Conservation (phyloP, 2,888 invertebrate species). For the Aporophyla nigra region DNA sequence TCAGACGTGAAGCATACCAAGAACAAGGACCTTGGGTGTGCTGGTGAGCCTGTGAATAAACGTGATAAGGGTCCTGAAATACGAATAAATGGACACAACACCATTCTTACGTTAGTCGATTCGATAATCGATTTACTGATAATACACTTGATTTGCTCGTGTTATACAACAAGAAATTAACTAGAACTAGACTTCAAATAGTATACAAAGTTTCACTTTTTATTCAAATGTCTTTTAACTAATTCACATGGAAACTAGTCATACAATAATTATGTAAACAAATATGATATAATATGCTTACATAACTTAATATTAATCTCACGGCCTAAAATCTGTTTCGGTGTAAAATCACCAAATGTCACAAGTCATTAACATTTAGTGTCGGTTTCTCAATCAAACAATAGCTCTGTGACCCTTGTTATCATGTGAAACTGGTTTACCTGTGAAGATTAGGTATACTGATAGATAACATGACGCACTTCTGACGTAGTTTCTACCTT, state of each 20-base stretch:
- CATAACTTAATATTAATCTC: background rate
- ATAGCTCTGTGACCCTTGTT: slow-evolving; percentile 16
- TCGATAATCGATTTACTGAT: background rate
- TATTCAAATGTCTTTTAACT: background rate
- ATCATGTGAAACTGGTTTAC: slow-evolving; percentile 20
- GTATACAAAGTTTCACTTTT: background rate
- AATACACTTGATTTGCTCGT: background rate
- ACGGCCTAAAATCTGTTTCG: slow-evolving; percentile 12
- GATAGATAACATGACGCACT: background rate
- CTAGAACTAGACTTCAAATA: background rate
- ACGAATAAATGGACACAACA: no score
- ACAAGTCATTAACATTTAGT: slow-evolving; percentile 30
- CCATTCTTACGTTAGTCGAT: no score
- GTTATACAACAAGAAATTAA: background rate
- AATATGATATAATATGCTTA: background rate
- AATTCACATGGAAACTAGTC: background rate
- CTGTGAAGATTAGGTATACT: background rate
- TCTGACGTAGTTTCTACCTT: background rate
- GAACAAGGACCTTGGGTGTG: no score
- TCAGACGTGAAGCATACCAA: no score
- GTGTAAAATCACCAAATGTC: slow-evolving; percentile 8
- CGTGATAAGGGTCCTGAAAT: no score
- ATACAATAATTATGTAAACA: slow-evolving; percentile 9
- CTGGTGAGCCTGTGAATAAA: no score
- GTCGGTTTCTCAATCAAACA: slow-evolving; percentile 18